Percentiles rank a stretch among this genome's conserved stretches.
Evolutionary conservation across 2,113 vertebrate genomes (phyloP).

Genomic region (Ardeotis arabs): DNA sequence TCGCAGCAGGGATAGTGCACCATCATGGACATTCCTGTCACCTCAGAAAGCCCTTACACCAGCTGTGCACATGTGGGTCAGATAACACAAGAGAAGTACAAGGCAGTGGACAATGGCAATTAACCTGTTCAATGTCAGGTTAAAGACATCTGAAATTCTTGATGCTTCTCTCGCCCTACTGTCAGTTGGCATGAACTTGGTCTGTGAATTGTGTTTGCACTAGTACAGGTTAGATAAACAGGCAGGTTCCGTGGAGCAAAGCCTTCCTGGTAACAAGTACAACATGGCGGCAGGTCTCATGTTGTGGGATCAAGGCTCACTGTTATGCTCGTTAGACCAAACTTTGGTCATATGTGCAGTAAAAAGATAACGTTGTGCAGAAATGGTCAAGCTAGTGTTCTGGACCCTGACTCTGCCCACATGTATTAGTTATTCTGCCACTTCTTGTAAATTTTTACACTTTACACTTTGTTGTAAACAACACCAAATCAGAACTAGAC

Average conservation of each 20-base stretch:
- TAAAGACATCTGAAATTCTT: neutral
- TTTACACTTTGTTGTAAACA: too few species aligned
- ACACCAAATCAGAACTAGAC: neutral
- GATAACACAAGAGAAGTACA: neutral
- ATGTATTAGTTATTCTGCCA: neutral
- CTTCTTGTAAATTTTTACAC: too few species aligned
- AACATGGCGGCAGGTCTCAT: neutral
- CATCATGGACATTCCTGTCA: neutral
- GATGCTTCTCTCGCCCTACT: neutral
- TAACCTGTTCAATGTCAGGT: neutral
- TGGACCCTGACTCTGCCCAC: neutral
- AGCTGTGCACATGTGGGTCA: neutral
- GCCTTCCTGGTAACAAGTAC: neutral
- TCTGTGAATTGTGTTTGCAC: neutral
- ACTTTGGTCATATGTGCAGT: neutral
- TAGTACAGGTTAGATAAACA: neutral
- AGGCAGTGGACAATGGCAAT: neutral
- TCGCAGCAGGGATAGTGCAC: neutral
- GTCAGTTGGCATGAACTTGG: neutral
- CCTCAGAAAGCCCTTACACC: neutral
- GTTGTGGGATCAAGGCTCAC: neutral
- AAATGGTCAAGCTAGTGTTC: neutral
- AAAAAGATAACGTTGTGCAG: neutral
- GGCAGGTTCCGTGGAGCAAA: neutral
- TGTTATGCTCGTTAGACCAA: neutral